Evolutionary conservation across 37 sponge, comb jelly and placozoan species (phyloP), one percentile per base, ranked within the genome.

Genomic region (Beroe forskalii): DNA sequence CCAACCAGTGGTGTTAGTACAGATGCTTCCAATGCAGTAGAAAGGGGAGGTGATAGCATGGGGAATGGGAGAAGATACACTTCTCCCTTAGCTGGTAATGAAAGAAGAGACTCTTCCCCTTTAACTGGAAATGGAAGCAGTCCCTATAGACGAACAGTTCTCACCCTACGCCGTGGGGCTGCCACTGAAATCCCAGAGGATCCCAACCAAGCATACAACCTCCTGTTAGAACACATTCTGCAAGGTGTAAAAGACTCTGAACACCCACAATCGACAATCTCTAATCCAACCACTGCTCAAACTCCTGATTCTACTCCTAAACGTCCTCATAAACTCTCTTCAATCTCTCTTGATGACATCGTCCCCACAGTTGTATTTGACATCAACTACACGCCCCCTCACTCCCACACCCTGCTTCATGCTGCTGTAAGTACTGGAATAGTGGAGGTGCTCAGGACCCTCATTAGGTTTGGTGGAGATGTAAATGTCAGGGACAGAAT

Each of bases 161-260:
- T 80, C 2, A 69, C 72, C 19, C 86, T 80, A 4, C 86, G 55
- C 1, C n/a, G 86, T 1, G 86, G 86, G 0, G 86, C 31, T 42
- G n/a, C 86, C 44, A 80, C 86, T 6, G 86, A 80, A n/a, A 43
- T 80, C 24, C 86, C 86, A 14, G 44, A 22, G 55, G 86, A 80
- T 2, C 86, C 86, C 0, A 43, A 44, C 55, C 44, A 80, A 25
- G 86, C 86, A 4, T 80, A 38, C 28, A 80, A 41, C 86, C 55
- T 80, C 4, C 86, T 80, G 48, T 48, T 44, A 4, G 55, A 41
- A 23, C 27, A 80, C 48, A n/a, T 23, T 24, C 2, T 80, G 1
- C 86, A 80, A 37, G 86, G 86, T 6, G 40, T 23, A 24, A 35
- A 44, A 3, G 86, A 43, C n/a, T 23, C 8, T 6, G 86, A 44